Base-by-base conservation (phyloP, 2,113 vertebrate species). In the Ranitomeya variabilis region DNA sequence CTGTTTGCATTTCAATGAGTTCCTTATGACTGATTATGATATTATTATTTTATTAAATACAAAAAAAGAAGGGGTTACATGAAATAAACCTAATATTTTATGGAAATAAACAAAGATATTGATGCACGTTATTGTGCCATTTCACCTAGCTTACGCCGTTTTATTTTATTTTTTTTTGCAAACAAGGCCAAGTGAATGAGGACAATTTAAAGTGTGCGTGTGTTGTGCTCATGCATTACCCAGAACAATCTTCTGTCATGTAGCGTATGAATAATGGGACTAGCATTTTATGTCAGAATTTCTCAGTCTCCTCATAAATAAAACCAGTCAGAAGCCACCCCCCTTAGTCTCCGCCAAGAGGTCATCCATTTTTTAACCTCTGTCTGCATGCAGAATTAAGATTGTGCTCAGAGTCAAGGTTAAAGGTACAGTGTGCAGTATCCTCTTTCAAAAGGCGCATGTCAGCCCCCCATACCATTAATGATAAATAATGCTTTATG, bases 391-490 rank as follows among this genome's bases (percentile, higher is more conserved):
- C 93, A 94, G 91, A 93, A 94, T 94, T 94, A 92, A 95, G 94
- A 87, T 19, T 3, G 90, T 0, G 23, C 90, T 93, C 89, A 13
- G 92, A 92, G 93, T 93, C 94, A 94, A 94, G 94, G 94, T 95
- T 93, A 94, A 94, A 95, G 94, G 94, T 92, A 93, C 92, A 92
- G 93, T 91, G 92, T 94, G 93, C 91, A 92, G 93, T 91, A 92
- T 95, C 93, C 92, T 90, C 91, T 95, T 95, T 94, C 94, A 94
- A 94, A 95, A 94, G 92, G 92, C 92, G 85, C 92, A 91, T 91
- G 93, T 91, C 94, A 91, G 89, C 92, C 91, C 91, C 91, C 92
- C 94, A 92, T 91, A 92, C 93, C 54, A 91, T 91, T 91, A 90
- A 92, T 92, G 94, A 94, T 92, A 93, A 95, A 95, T 93, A 94